A percentile compares a stretch with the other conserved stretches of the same genome.
phyloP scores from a whole-genome alignment of 2,888 invertebrate genomes.

The Tenthredo livida region DNA sequence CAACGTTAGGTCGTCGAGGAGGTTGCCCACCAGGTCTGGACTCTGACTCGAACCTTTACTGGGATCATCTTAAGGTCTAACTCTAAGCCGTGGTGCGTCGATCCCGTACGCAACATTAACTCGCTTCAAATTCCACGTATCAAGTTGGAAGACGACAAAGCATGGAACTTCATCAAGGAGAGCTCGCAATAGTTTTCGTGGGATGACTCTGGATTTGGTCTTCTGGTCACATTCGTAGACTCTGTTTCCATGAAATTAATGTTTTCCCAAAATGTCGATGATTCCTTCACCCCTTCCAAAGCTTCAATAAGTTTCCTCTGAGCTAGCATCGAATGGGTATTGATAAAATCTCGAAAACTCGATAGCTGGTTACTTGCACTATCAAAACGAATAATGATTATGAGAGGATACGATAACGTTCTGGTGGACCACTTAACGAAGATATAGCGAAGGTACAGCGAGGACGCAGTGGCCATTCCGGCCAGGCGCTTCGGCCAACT shows the following conservation, averaged over 20 bases:
- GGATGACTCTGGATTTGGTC: not conserved
- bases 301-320: not conserved
- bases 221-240: not conserved
- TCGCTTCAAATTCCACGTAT: slow-evolving; percentile 13
- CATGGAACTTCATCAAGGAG: not conserved
- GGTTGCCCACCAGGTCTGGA: slow-evolving; percentile 39
- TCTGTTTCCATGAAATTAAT: not conserved
- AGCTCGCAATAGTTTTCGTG: not conserved
- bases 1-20: slow-evolving; percentile 42
- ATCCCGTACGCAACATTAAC: slow-evolving; percentile 10
- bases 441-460: slow-evolving; percentile 56
- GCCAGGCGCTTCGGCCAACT: slow-evolving; percentile 57
- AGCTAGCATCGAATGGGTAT: not conserved
- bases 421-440: slow-evolving; percentile 60
- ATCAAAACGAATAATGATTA: slow-evolving; percentile 64
- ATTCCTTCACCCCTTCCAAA: not conserved
- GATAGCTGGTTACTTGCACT: slow-evolving; percentile 7
- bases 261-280: not conserved
- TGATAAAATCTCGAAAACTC: not conserved
- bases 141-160: not conserved
- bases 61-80: slow-evolving; percentile 4
- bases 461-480: slow-evolving; percentile 60
- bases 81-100: slow-evolving; percentile 2
- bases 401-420: slow-evolving; percentile 60
- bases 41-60: slow-evolving; percentile 21